Evolutionary conservation across 2,888 invertebrate genomes (phyloP).

Genomic region (Cosmia trapezina): DNA sequence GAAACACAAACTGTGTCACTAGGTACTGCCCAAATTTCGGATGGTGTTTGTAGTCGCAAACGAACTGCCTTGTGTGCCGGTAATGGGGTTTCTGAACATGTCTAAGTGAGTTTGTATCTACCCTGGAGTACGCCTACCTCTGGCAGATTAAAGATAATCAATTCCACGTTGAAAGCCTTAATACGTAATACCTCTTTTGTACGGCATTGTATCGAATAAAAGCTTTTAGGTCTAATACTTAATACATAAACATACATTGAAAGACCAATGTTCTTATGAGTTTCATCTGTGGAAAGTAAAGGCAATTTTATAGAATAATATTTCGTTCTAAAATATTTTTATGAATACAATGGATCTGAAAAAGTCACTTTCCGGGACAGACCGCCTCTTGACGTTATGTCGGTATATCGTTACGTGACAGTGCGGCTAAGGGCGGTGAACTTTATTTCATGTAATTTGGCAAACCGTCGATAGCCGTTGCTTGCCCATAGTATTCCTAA

Average conservation of each 20-base stretch:
- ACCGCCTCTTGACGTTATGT: no score
- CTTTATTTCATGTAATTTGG: no score
- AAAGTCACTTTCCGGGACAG: no score
- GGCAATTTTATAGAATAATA: neutral
- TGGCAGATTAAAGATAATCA: slow-evolving; percentile 61
- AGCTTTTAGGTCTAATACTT: slow-evolving; percentile 34
- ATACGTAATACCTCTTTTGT: slow-evolving; percentile 44
- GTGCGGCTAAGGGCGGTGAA: no score
- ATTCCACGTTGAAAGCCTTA: slow-evolving; percentile 52
- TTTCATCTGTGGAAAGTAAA: neutral
- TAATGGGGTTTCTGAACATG: slow-evolving; percentile 79
- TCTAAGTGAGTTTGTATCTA: slow-evolving; percentile 60
- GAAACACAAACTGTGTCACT: slow-evolving; percentile 89
- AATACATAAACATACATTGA: slow-evolving; percentile 19
- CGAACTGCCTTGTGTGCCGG: slow-evolving; percentile 77
- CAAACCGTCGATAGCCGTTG: no score
- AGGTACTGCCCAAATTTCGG: slow-evolving; percentile 83
- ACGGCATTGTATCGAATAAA: slow-evolving; percentile 27
- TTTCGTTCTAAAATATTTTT: neutral
- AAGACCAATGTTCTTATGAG: slow-evolving; percentile 3
- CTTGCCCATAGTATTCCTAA: no score
- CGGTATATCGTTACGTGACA: no score
- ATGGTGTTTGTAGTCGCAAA: slow-evolving; percentile 81
- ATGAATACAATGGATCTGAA: neutral
- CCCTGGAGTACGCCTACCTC: slow-evolving; percentile 39